Base-by-base conservation (phyloP, 1,140 invertebrate species). In the Drosophila setifemur region DNA sequence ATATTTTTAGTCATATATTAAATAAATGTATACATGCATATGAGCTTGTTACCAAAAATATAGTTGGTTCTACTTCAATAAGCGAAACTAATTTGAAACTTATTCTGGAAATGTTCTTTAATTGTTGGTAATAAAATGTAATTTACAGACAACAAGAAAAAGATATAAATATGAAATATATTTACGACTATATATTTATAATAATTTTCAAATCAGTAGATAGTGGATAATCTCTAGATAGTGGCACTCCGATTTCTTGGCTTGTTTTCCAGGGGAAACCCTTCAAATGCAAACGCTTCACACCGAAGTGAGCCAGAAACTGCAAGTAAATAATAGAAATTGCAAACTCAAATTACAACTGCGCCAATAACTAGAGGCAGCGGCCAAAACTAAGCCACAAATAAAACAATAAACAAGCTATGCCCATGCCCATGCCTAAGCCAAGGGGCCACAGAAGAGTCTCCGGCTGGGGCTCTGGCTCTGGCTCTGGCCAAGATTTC, bases 301-400 rank as follows among this genome's bases (percentile, higher is more conserved):
- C 79, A 83, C 69, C 63, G 19, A 47, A 54, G 21, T 67, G 58
- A 67, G 74, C 54, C 73, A 85, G 74, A 83, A 79, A 85, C 79
- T 85, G 79, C 79, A 79, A 85, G 79, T 83, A 83, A 83, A 83
- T 71, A 71, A 72, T 85, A 83, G 79, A 83, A 83, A 83, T 49
- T 78, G 78, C 79, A 64, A 60, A 21, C 52, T 35, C 42, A 58
- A 58, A 63, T 73, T 77, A 54, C 77, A 76, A 66, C 28, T 49
- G 54, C 35, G 44, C 33, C 39, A 55, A 31, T 43, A 58, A 29
- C 49, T 26, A 54, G 61, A 64, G 53, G 35, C 33, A 14, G 33
- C 35, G 47, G 33, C 47, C 35, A 48, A 63, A 47, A 28, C 40
- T 23, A 48, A 64, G 57, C 60, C 57, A 23, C 42, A 83, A 83